These are phyloP conservation scores for Acyrthosiphon pisum DNA, from an alignment of 1,140 invertebrate genomes.

Conservation along the genomic window DNA sequence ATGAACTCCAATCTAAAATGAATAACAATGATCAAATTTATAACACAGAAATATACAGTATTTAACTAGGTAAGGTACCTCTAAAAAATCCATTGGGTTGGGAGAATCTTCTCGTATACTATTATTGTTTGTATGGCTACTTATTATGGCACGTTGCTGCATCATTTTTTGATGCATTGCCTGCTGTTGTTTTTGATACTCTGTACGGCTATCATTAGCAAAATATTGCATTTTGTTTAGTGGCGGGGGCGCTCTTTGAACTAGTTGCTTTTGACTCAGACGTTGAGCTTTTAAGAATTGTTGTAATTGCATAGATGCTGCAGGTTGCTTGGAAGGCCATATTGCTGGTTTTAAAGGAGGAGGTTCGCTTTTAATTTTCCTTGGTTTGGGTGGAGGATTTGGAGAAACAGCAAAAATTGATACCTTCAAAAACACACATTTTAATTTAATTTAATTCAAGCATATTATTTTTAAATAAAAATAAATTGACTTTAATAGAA, in stretches of 20 bases:
- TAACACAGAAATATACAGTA: background rate
- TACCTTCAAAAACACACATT: slow-evolving; percentile 30
- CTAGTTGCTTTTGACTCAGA: slow-evolving; percentile 2
- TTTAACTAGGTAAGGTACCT: slow-evolving; percentile 38
- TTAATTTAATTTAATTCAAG: background rate
- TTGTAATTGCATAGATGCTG: slow-evolving; percentile 50
- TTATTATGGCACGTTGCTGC: slow-evolving; percentile 44
- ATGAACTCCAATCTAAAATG: slow-evolving; percentile 47
- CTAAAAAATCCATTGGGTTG: slow-evolving; percentile 57
- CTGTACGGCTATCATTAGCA: slow-evolving; percentile 52
- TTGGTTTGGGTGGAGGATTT: slow-evolving; percentile 33
- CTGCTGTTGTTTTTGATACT: slow-evolving; percentile 56
- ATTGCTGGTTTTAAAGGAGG: slow-evolving; percentile 46
- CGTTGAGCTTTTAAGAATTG: slow-evolving; percentile 53
- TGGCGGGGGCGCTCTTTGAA: slow-evolving; percentile 44
- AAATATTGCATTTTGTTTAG: slow-evolving; percentile 56
- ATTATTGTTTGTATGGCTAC: slow-evolving; percentile 45
- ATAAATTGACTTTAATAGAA: background rate
- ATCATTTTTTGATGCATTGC: slow-evolving; percentile 55
- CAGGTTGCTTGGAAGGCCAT: slow-evolving; percentile 45
- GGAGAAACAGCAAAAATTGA: slow-evolving; percentile 57
- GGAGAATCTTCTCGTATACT: slow-evolving; percentile 49
- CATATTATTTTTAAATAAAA: background rate
- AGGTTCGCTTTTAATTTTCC: slow-evolving; percentile 41
- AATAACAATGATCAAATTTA: background rate